Percentiles rank a stretch among this genome's conserved stretches.
Conservation (phyloP, 1,140 invertebrate genomes). For the Druon quercuslanigerum region DNA sequence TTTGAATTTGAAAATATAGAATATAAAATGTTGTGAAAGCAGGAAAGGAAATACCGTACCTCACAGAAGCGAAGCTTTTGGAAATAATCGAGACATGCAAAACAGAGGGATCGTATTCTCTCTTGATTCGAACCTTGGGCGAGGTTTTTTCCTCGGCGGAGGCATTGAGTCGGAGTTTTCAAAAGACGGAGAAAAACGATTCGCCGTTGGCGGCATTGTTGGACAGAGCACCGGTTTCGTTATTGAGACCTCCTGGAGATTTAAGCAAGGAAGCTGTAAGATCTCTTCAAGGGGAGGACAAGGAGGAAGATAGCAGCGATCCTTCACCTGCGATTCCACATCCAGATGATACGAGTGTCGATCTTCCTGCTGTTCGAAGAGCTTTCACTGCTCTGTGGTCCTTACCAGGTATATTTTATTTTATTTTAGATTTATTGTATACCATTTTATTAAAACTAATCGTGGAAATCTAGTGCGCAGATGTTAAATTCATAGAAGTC, state of each 20-base stretch:
- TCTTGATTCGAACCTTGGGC: constrained; percentile 82
- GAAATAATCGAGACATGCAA: constrained; percentile 82
- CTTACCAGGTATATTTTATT: constrained; percentile 67
- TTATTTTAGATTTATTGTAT: neutral
- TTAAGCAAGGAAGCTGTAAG: constrained; percentile 83
- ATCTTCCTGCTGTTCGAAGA: constrained; percentile 79
- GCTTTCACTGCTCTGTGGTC: constrained; percentile 79
- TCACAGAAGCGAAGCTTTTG: constrained; percentile 81
- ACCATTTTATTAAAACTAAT: too few species aligned
- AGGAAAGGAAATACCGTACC: constrained; percentile 75
- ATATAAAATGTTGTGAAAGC: constrained; percentile 9
- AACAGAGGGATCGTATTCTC: constrained; percentile 78
- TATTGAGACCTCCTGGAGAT: constrained; percentile 68
- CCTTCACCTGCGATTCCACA: constrained; percentile 75
- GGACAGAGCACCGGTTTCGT: constrained; percentile 72
- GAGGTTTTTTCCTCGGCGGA: constrained; percentile 85
- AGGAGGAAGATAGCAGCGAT: constrained; percentile 85
- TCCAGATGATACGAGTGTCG: constrained; percentile 75
- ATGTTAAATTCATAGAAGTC: too few species aligned
- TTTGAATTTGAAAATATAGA: neutral
- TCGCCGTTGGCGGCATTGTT: constrained; percentile 73
- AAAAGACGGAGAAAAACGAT: constrained; percentile 71
- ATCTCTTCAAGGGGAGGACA: constrained; percentile 87
- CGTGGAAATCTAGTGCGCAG: too few species aligned
- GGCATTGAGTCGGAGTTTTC: constrained; percentile 83